Evolutionary conservation across 2,113 vertebrate species (phyloP).

Genomic region (Microcebus lehilahytsara): DNA sequence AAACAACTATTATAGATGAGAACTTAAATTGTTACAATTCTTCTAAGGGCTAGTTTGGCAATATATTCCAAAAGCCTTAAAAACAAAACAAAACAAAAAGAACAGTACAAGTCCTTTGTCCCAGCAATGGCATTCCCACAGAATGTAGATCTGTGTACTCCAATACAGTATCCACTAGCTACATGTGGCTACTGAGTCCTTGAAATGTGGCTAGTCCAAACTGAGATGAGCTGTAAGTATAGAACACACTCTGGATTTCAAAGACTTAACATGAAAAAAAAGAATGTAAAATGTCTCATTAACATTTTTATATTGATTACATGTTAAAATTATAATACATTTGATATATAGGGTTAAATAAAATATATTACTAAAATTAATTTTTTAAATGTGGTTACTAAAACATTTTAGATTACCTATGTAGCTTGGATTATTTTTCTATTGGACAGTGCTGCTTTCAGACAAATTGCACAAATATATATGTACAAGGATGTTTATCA

Average conservation of each 20-base stretch:
- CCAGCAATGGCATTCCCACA: conserved; percentile 28
- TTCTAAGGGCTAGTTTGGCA: background rate
- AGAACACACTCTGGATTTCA: background rate
- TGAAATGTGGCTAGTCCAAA: background rate
- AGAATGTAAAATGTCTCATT: background rate
- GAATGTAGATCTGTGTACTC: background rate
- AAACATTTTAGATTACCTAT: background rate
- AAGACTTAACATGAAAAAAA: conserved; percentile 1
- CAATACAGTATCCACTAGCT: background rate
- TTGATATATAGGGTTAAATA: background rate
- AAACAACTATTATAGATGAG: conserved; percentile 31
- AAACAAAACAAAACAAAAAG: background rate
- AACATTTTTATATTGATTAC: background rate
- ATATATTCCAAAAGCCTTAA: conserved; percentile 8
- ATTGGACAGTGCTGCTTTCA: conserved; percentile 29
- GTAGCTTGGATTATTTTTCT: background rate
- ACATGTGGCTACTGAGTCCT: background rate
- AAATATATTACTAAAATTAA: conserved; percentile 39
- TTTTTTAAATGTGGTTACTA: conserved; percentile 8
- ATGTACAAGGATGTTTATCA: conserved; percentile 22
- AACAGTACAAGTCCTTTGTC: background rate
- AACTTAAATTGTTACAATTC: conserved; percentile 58
- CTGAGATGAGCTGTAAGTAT: background rate
- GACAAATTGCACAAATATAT: conserved; percentile 12
- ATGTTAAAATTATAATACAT: conserved; percentile 33